Evolutionary conservation across 2,888 invertebrate species (phyloP).

Genomic region (Hedychridium roseum): DNA sequence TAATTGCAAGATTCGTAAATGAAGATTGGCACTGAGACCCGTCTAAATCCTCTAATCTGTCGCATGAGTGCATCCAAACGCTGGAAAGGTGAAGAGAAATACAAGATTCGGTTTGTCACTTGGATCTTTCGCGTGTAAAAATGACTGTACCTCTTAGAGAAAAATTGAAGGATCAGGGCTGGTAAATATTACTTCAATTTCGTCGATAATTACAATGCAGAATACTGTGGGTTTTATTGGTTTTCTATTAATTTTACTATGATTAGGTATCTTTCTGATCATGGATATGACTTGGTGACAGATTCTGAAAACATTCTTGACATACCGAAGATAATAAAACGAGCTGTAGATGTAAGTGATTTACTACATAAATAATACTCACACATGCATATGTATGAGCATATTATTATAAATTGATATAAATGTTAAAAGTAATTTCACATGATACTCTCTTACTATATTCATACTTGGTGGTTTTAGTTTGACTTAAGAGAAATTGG

Average conservation of each 20-base stretch:
- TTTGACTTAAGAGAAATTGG: slow-evolving; percentile 84
- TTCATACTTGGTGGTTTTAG: slow-evolving; percentile 67
- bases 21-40: too few species aligned
- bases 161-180: slow-evolving; percentile 73
- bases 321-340: slow-evolving; percentile 70
- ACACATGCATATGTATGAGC: too few species aligned
- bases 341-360: slow-evolving; percentile 76
- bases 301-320: slow-evolving; percentile 73
- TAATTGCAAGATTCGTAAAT: too few species aligned
- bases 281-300: slow-evolving; percentile 74
- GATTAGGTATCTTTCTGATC: slow-evolving; percentile 77
- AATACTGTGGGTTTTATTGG: slow-evolving; percentile 7
- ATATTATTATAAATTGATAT: slow-evolving; percentile 5
- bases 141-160: slow-evolving; percentile 60
- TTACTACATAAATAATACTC: too few species aligned
- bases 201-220: background rate
- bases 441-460: slow-evolving; percentile 29
- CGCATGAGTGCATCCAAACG: too few species aligned
- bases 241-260: slow-evolving; percentile 7
- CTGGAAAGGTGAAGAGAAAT: too few species aligned
- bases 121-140: background rate
- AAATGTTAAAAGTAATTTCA: slow-evolving; percentile 3
- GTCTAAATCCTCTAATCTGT: too few species aligned
- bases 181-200: slow-evolving; percentile 66
- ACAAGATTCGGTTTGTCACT: too few species aligned